Base-by-base conservation (phyloP, 2,797 vertebrate species). In the Chaenodraco wilsoni region DNA sequence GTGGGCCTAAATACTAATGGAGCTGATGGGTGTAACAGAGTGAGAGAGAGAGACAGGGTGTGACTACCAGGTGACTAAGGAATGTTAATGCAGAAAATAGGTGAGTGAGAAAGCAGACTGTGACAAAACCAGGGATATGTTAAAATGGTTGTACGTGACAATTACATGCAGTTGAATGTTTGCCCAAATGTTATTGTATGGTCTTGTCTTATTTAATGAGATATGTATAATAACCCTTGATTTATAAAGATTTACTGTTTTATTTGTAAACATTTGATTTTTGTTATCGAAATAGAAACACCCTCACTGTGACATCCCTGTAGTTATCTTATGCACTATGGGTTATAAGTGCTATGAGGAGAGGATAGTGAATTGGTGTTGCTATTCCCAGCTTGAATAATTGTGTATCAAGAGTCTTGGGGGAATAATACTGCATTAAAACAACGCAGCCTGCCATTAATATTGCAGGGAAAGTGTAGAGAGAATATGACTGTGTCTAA, bases 401-500 rank as follows among this genome's bases (percentile, higher is more conserved):
- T 15, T 74, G 50, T 55, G 74, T 17, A 58, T 76, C 3, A 67
- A 79, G 56, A 63, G 45, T 66, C 71, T 55, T 55, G 27, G 69
- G 51, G 69, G 82, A 77, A 84, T 69, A 84, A 82, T 78, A 82
- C 84, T 65, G 45, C 54, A 72, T 75, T 77, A 59, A 86, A 76
- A 84, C 79, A 78, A 79, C 19, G 49, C 19, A 17, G 60, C 41
- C 46, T 79, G 74, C 72, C 46, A 64, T 16, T 80, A 79, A 81
- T 83, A 69, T 69, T 79, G 56, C 50, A 69, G 58, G n/a, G 54
- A 74, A 65, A 71, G 64, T 66, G 65, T 57, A 54, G 65, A 68
- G 77, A 82, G 81, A 85, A 86, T 79, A 56, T 56, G 83, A 86
- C 81, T 72, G 81, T 81, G 82, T 86, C 78, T 69, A 79, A 82